Conservation (phyloP, 2,888 invertebrate genomes). For the Spicauda simplicius region DNA sequence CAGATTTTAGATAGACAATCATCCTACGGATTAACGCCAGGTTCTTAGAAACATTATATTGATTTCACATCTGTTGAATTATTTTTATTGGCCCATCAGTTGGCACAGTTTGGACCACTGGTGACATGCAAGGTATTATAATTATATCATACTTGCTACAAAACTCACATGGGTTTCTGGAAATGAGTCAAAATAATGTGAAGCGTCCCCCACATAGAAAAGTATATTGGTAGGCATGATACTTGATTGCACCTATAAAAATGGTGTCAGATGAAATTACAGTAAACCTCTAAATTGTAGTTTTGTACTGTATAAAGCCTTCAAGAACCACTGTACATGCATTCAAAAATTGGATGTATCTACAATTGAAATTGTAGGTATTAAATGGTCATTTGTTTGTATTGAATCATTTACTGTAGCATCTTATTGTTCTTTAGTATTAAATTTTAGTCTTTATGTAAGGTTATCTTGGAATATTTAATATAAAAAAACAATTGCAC, state of each 20-base stretch:
- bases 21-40: no score
- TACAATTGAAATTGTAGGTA: no score
- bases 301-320: not conserved
- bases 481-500: conserved; percentile 13
- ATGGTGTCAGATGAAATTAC: not conserved
- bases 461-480: not conserved
- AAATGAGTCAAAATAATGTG: conserved; percentile 5
- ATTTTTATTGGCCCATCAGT: not conserved
- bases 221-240: not conserved
- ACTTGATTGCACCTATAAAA: conserved; percentile 21
- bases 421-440: not conserved
- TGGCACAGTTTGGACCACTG: not conserved
- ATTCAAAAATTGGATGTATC: not conserved
- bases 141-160: not conserved
- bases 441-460: not conserved
- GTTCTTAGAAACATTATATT: not conserved
- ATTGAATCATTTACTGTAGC: not conserved
- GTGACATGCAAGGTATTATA: conserved; percentile 8
- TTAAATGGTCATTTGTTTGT: not conserved
- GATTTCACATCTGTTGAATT: not conserved
- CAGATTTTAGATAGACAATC: no score
- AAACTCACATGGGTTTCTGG: conserved; percentile 9
- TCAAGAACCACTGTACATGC: not conserved
- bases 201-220: conserved; percentile 7
- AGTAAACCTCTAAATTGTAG: not conserved